A percentile compares a stretch with the other conserved stretches of the same genome.
These are phyloP conservation scores for Catharus ustulatus DNA, from an alignment of 2,797 vertebrate genomes.

Conservation along the genomic window DNA sequence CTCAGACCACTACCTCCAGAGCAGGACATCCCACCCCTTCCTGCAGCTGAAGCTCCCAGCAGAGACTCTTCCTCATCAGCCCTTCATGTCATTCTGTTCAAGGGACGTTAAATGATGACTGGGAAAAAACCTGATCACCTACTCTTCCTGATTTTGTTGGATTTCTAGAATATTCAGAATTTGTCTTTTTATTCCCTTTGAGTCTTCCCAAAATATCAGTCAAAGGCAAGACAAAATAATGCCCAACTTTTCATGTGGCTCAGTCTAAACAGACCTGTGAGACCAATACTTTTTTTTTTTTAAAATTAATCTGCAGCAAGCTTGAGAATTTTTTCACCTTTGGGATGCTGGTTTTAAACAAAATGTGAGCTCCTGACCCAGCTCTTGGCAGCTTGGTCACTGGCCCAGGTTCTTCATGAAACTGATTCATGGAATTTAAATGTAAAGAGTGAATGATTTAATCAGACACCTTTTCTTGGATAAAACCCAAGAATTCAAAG, in stretches of 20 bases:
- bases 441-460: slow-evolving; percentile 32
- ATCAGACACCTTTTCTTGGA: slow-evolving; percentile 34
- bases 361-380: neutral
- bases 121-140: neutral
- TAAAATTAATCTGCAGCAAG: neutral
- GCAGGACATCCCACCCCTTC: neutral
- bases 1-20: neutral
- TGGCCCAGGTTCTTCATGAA: neutral
- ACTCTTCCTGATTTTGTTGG: neutral
- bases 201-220: neutral
- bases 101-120: neutral
- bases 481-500: neutral
- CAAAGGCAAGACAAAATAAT: neutral
- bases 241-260: neutral
- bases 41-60: neutral
- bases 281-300: neutral
- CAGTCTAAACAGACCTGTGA: neutral
- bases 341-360: slow-evolving; percentile 29
- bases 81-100: neutral
- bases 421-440: slow-evolving; percentile 20
- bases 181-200: neutral
- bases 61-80: neutral
- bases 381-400: slow-evolving; percentile 44
- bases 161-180: neutral
- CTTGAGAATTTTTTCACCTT: slow-evolving; percentile 6